Conservation (phyloP, 2,113 vertebrate species). For the Corythornis cristatus region DNA sequence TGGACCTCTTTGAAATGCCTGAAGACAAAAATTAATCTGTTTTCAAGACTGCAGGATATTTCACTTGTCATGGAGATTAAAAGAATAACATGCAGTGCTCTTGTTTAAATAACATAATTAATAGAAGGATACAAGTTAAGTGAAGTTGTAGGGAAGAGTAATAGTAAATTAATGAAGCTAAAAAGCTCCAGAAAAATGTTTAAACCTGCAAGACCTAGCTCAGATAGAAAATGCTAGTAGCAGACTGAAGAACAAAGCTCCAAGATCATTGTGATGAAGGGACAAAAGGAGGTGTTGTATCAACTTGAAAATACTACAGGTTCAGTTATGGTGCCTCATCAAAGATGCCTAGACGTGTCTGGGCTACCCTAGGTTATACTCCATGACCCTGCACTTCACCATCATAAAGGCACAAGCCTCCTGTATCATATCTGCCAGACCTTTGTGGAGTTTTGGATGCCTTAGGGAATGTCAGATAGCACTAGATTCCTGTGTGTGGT, state of each 20-base stretch:
- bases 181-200: not conserved
- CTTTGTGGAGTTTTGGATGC: not conserved
- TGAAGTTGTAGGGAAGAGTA: not conserved
- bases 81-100: not conserved
- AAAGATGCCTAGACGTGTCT: not conserved
- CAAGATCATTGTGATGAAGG: not conserved
- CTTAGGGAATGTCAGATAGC: not conserved
- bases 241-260: not conserved
- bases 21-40: not conserved
- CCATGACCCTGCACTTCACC: not conserved
- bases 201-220: not conserved
- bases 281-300: not conserved
- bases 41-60: not conserved
- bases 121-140: not conserved
- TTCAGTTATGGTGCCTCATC: not conserved
- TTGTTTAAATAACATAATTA: not conserved
- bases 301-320: no score
- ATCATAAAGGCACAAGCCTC: not conserved
- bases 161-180: not conserved
- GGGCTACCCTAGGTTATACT: not conserved
- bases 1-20: not conserved
- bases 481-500: not conserved
- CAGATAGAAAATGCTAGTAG: not conserved
- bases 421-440: not conserved
- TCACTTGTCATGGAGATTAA: not conserved